phyloP scores from a whole-genome alignment of 2,888 invertebrate species.

The Pseudoips prasinana region DNA sequence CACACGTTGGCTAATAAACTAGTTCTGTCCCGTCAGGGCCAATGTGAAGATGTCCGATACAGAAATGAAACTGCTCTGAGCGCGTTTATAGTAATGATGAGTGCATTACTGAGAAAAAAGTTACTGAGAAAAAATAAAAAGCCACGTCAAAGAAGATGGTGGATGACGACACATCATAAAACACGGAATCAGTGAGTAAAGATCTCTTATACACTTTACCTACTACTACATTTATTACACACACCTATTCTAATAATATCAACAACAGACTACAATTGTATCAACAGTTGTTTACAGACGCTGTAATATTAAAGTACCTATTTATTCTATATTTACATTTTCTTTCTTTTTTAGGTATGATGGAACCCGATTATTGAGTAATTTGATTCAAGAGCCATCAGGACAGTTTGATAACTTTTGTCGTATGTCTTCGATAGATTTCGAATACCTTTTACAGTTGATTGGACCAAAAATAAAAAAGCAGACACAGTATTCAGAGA shows the following conservation, averaged over 20 bases:
- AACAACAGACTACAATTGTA: background rate
- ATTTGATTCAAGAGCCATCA: conserved; percentile 10
- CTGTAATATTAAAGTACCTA: conserved; percentile 10
- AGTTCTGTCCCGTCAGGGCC: conserved; percentile 14
- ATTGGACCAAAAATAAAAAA: conserved; percentile 9
- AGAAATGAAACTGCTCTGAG: conserved; percentile 9
- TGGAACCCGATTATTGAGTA: conserved; percentile 7
- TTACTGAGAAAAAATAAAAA: conserved; percentile 13
- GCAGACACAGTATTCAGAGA: conserved; percentile 5
- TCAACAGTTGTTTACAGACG: background rate
- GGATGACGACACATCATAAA: too few relatives aligned
- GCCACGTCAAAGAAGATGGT: conserved; percentile 12
- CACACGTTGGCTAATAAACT: conserved; percentile 13
- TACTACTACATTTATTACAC: too few relatives aligned
- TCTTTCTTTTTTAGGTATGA: conserved; percentile 7
- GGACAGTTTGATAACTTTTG: conserved; percentile 6
- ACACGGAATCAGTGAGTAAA: too few relatives aligned
- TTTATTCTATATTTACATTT: conserved; percentile 7
- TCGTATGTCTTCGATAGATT: conserved; percentile 13
- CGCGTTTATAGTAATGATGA: conserved; percentile 8
- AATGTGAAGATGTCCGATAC: conserved; percentile 18
- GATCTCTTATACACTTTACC: background rate
- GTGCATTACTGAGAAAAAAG: conserved; percentile 11
- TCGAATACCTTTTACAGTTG: conserved; percentile 19
- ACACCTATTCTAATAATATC: too few relatives aligned